A percentile compares a stretch with the other conserved stretches of the same genome.
Conservation (phyloP, 2,797 vertebrate genomes). For the Anguilla anguilla region DNA sequence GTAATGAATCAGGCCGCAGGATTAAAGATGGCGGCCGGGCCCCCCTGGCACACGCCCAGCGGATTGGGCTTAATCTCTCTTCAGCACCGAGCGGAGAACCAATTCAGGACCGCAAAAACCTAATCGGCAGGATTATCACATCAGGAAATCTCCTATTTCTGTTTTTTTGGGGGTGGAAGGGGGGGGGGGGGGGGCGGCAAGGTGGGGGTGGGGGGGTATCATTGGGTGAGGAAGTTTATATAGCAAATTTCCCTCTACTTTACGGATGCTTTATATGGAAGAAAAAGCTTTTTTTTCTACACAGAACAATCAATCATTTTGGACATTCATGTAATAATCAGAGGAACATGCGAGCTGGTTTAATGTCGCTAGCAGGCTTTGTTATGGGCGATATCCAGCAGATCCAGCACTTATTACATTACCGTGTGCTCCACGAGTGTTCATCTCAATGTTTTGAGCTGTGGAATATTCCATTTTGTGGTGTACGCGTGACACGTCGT, state of each 20-base stretch:
- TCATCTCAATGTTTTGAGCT: background rate
- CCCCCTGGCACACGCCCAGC: background rate
- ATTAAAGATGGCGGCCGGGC: background rate
- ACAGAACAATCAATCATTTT: background rate
- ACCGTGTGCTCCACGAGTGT: background rate
- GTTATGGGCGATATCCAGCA: background rate
- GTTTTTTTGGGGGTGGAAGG: background rate
- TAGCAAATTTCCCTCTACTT: background rate
- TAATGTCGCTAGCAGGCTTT: background rate
- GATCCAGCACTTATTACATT: background rate
- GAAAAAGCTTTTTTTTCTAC: background rate
- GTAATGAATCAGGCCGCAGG: slow-evolving; percentile 1
- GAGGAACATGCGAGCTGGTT: background rate
- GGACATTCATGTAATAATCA: background rate
- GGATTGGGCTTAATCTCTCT: slow-evolving; percentile 25
- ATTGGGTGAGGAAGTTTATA: background rate
- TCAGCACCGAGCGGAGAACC: slow-evolving; percentile 4
- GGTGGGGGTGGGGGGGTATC: background rate
- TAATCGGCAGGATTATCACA: slow-evolving; percentile 12
- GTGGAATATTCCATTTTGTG: background rate
- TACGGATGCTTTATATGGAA: background rate
- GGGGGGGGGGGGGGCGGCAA: background rate
- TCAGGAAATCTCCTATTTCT: background rate
- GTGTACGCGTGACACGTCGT: background rate
- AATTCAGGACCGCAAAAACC: slow-evolving; percentile 15